Evolutionary conservation across 2,113 vertebrate genomes (phyloP).

Genomic region (Manacus vitellinus): DNA sequence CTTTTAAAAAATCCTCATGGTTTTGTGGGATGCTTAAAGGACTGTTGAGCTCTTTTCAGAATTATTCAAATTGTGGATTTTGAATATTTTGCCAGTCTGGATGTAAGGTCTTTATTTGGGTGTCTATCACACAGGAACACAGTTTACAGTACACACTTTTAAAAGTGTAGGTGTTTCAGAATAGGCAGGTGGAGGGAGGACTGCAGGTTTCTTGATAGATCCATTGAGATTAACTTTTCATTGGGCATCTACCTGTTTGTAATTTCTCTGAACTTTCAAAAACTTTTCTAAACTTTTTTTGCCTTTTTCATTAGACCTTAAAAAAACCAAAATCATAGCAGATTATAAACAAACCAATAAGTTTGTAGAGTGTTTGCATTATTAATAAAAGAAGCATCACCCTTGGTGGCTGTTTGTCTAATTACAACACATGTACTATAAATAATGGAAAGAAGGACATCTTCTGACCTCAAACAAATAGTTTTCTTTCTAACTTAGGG

Average conservation of each 20-base stretch:
- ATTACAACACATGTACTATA: not conserved
- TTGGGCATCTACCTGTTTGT: not conserved
- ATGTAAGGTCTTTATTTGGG: not conserved
- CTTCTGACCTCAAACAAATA: not conserved
- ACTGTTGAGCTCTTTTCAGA: not conserved
- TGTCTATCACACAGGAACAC: not conserved
- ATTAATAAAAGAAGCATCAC: conserved; percentile 50
- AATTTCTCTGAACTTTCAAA: conserved; percentile 57
- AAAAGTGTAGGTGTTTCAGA: conserved; percentile 31
- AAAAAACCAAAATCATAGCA: not conserved
- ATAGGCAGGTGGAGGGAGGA: not conserved
- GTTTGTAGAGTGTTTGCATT: conserved; percentile 47
- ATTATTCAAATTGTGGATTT: conserved; percentile 5
- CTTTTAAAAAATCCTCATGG: not conserved
- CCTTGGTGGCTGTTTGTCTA: conserved; percentile 23
- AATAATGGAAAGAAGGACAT: conserved; percentile 27
- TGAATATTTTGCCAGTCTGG: conserved; percentile 16
- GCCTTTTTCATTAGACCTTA: conserved; percentile 41
- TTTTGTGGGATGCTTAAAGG: not conserved
- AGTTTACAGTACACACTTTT: not conserved
- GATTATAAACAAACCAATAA: conserved; percentile 62
- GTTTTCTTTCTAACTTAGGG: not conserved
- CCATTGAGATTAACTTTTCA: not conserved
- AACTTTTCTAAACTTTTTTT: conserved; percentile 52
- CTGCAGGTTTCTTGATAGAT: not conserved